Conservation (phyloP, 2,888 invertebrate species). For the Xestia rhomboidea region DNA sequence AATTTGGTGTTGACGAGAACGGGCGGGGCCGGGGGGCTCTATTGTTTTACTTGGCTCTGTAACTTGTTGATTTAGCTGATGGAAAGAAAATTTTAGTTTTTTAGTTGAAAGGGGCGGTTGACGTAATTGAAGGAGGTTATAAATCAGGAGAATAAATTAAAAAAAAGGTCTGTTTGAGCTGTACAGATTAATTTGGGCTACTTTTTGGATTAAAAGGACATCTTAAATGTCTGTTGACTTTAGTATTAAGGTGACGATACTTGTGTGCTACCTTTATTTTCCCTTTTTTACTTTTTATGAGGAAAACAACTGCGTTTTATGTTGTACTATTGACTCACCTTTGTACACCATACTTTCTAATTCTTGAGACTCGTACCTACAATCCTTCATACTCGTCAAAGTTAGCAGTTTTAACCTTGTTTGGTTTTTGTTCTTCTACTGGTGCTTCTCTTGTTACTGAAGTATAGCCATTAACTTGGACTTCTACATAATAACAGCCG, state of each 20-base stretch:
- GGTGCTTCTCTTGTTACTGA: neutral
- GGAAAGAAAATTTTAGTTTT: slow-evolving; percentile 63
- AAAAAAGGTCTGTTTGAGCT: slow-evolving; percentile 28
- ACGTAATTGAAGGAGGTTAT: slow-evolving; percentile 28
- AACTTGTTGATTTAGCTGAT: slow-evolving; percentile 68
- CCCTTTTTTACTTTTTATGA: neutral
- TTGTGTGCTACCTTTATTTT: neutral
- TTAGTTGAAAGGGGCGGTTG: slow-evolving; percentile 29
- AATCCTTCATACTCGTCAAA: neutral
- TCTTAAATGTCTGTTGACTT: slow-evolving; percentile 6
- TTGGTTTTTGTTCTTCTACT: neutral
- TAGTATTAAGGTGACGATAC: neutral
- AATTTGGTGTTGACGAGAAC: slow-evolving; percentile 64
- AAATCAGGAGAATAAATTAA: slow-evolving; percentile 44
- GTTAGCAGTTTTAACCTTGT: neutral
- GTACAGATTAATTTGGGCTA: slow-evolving; percentile 30
- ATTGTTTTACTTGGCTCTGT: slow-evolving; percentile 62
- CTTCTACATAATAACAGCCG: too few relatives aligned
- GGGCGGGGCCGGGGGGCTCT: slow-evolving; percentile 32
- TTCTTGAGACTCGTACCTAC: neutral
- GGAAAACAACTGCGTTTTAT: neutral
- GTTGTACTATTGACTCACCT: neutral
- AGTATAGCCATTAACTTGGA: neutral
- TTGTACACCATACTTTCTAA: neutral
- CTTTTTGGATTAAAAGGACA: slow-evolving; percentile 25